These are phyloP conservation scores for Mormoops blainvillei DNA, from an alignment of 2,113 vertebrate species.

Conservation along the genomic window DNA sequence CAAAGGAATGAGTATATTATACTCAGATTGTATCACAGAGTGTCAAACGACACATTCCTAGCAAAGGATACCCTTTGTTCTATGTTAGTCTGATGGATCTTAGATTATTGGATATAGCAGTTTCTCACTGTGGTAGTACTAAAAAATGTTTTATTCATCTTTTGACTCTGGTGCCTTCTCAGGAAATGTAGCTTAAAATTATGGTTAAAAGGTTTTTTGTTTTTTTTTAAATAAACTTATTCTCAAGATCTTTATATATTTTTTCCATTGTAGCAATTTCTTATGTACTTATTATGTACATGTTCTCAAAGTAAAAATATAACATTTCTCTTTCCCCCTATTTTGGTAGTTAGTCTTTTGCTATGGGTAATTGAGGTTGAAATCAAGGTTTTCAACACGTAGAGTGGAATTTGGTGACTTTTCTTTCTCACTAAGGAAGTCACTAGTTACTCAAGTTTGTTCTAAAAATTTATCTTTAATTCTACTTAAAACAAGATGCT, in stretches of 20 bases:
- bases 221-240: constrained; percentile 2
- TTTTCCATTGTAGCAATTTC: not conserved
- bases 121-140: not conserved
- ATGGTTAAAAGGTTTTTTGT: not conserved
- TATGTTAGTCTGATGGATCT: not conserved
- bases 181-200: not conserved
- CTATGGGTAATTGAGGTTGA: not conserved
- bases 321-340: not conserved
- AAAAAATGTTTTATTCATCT: not conserved
- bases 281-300: not conserved
- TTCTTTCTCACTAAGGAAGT: not conserved
- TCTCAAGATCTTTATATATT: not conserved
- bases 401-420: not conserved
- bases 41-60: not conserved
- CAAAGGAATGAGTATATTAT: not conserved
- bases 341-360: not conserved
- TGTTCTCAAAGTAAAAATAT: not conserved
- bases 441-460: not conserved
- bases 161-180: not conserved
- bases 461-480: constrained; percentile 12
- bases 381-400: not conserved
- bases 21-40: not conserved
- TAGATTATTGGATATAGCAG: not conserved
- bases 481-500: not conserved
- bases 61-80: not conserved